A percentile compares a stretch with the other conserved stretches of the same genome.
These are phyloP conservation scores for Trissolcus brochymenae DNA, from an alignment of 2,888 invertebrate species.

Conservation along the genomic window DNA sequence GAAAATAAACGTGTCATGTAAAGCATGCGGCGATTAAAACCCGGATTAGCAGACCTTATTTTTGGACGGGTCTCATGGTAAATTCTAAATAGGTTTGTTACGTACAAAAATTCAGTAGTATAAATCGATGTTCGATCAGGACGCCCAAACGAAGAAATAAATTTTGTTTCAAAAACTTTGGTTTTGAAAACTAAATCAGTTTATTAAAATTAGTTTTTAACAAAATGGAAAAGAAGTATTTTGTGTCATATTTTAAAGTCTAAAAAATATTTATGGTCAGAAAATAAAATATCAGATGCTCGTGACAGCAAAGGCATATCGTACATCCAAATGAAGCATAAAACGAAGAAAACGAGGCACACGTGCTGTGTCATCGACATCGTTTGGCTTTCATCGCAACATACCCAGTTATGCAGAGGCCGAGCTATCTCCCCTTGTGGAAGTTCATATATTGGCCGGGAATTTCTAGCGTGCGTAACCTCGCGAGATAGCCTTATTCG, in stretches of 20 bases:
- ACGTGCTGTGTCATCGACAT: constrained; percentile 51
- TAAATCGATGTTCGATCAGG: too few relatives aligned
- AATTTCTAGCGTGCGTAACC: constrained; percentile 47
- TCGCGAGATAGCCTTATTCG: constrained; percentile 31
- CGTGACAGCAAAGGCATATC: constrained; percentile 25
- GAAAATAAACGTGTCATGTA: constrained; percentile 35
- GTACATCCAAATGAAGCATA: constrained; percentile 19
- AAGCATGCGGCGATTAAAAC: not conserved
- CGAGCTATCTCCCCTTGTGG: constrained; percentile 38
- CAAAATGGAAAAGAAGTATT: not conserved
- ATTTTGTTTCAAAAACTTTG: not conserved
- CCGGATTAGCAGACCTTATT: not conserved
- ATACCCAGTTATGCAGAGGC: constrained; percentile 30
- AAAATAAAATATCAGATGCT: constrained; percentile 22
- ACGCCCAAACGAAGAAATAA: not conserved
- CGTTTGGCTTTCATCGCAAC: constrained; percentile 48
- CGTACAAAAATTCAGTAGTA: too few relatives aligned
- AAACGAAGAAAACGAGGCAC: constrained; percentile 36
- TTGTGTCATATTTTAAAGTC: not conserved
- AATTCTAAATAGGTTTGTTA: too few relatives aligned
- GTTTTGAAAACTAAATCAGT: not conserved
- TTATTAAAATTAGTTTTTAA: not conserved
- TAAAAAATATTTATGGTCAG: not conserved
- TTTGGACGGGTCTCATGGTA: not conserved
- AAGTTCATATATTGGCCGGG: constrained; percentile 49